Base-by-base conservation (phyloP, 2,888 invertebrate species). In the Hypsopygia costalis region DNA sequence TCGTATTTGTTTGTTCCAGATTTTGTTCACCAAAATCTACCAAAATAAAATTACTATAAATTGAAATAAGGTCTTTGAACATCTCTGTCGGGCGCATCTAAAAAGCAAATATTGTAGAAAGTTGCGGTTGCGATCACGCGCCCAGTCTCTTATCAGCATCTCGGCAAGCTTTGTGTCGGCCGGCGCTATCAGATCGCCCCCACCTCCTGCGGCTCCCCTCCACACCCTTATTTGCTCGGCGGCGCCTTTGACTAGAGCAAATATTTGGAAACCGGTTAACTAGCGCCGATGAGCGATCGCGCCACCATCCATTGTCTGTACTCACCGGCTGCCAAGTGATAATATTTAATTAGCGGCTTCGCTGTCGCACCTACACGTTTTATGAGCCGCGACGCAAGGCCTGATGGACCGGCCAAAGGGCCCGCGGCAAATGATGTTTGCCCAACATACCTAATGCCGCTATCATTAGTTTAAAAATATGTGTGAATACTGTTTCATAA, bases 331-430 rank as follows among this genome's bases (percentile, higher is more conserved):
- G 69, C 62, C 64, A 53, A 73, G 72, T 82, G 82, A 82, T 85
- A 85, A 86, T 86, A 85, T 87, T 85, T 87, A 86, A 87, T 87
- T 83, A 87, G 83, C 76, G 77, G 70, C 73, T 64, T 53, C 69
- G 74, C 66, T 78, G 81, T 86, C 78, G 76, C 85, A 82, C 86
- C 85, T 82, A 66, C 69, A 63, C 72, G 52, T 58, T 67, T 63
- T 62, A 64, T 60, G 55, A 63, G 57, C 53, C 44, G 62, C 62
- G 48, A 40, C 53, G 58, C 63, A 66, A 65, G 54, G 64, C 57
- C 62, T 64, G 66, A 65, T 62, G 72, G 65, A 55, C 59, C 58
- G 62, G 68, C 58, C 68, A 74, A 75, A 77, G 73, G 52, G 75
- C 76, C 80, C 69, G 79, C 75, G 69, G 76, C 70, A 55, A 69